Percentiles rank a stretch among this genome's conserved stretches.
Conservation (phyloP, 2,797 vertebrate genomes). For the Tympanoctomys barrerae region DNA sequence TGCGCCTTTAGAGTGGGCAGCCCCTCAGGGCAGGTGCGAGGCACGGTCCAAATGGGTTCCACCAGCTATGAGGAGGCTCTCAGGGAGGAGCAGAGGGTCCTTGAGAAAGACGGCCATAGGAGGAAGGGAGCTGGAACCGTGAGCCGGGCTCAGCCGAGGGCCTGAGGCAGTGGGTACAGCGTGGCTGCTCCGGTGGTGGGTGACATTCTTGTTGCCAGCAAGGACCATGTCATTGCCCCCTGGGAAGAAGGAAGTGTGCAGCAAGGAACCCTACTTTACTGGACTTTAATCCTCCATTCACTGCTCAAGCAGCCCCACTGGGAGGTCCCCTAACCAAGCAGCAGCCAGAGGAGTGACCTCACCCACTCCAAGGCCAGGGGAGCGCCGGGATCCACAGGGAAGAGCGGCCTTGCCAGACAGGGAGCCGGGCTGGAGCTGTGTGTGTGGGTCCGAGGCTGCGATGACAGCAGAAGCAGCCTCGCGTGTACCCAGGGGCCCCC, state of each 20-base stretch:
- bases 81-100: background rate
- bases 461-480: background rate
- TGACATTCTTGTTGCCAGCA: background rate
- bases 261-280: background rate
- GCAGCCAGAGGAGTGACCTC: background rate
- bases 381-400: background rate
- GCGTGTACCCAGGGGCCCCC: background rate
- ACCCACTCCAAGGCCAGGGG: background rate
- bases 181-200: background rate
- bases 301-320: background rate
- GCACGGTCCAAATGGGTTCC: background rate
- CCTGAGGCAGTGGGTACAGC: background rate
- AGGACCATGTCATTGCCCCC: background rate
- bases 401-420: fast-evolving
- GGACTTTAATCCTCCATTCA: background rate
- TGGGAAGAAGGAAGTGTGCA: background rate
- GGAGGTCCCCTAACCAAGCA: background rate
- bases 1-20: background rate
- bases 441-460: background rate
- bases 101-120: background rate
- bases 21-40: fast-evolving
- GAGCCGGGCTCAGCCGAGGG: background rate
- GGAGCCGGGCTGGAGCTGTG: background rate
- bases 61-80: no score
- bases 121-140: background rate